Percentiles rank a stretch among this genome's conserved stretches.
These are phyloP conservation scores for Amia ocellicauda DNA, from an alignment of 2,113 vertebrate genomes.

Conservation along the genomic window DNA sequence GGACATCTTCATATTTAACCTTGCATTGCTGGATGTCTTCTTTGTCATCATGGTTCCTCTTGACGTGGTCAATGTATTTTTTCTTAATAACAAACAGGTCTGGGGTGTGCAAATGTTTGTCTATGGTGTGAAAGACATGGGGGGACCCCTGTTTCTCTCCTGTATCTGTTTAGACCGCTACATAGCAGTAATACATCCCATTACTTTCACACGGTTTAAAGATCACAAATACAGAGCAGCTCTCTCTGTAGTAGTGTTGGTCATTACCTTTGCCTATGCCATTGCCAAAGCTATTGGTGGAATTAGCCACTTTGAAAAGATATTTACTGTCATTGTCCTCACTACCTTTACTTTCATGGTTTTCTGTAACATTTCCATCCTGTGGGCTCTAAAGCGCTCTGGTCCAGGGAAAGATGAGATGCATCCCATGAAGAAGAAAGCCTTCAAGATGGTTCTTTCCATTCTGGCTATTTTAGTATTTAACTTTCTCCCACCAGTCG, in stretches of 20 bases:
- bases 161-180: slow-evolving; percentile 69
- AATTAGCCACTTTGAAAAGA: slow-evolving; percentile 59
- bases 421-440: no score
- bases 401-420: no score
- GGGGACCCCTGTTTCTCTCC: slow-evolving; percentile 61
- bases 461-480: slow-evolving; percentile 60
- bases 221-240: slow-evolving; percentile 54
- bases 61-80: slow-evolving; percentile 55
- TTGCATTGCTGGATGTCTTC: slow-evolving; percentile 66
- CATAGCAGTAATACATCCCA: slow-evolving; percentile 64
- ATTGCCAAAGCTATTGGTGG: slow-evolving; percentile 54
- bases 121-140: slow-evolving; percentile 66
- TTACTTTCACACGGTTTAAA: slow-evolving; percentile 55
- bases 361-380: slow-evolving; percentile 58
- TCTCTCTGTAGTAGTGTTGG: slow-evolving; percentile 46
- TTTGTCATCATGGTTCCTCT: slow-evolving; percentile 57
- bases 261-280: slow-evolving; percentile 61
- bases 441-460: slow-evolving; percentile 65
- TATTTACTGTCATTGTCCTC: slow-evolving; percentile 62
- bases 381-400: slow-evolving; percentile 51
- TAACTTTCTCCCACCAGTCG: slow-evolving; percentile 66
- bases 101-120: slow-evolving; percentile 51
- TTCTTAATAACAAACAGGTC: slow-evolving; percentile 48
- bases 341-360: slow-evolving; percentile 51
- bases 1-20: slow-evolving; percentile 61